Percentiles rank a stretch among this genome's conserved stretches.
phyloP scores from a whole-genome alignment of 1,140 invertebrate genomes.

The Maniola jurtina region DNA sequence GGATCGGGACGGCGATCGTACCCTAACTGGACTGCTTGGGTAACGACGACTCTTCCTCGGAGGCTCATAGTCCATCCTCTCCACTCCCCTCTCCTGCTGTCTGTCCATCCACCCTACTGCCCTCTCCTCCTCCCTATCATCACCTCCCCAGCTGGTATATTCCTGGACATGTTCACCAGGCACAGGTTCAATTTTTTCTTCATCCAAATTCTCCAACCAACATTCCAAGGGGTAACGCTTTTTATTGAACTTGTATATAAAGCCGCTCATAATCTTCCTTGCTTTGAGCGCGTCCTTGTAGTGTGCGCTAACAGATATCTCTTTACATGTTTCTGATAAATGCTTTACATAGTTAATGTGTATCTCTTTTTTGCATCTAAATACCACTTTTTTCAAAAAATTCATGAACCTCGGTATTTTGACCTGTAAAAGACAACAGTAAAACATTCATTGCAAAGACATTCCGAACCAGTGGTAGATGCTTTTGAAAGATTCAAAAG shows the following conservation, averaged over 20 bases:
- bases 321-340: neutral
- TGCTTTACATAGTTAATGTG: neutral
- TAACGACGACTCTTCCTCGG: neutral
- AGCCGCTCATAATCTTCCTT: constrained; percentile 6
- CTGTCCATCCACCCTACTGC: neutral
- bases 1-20: neutral
- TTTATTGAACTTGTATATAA: neutral
- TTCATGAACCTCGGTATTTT: neutral
- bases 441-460: no score
- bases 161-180: neutral
- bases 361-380: neutral
- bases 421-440: neutral
- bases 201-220: neutral
- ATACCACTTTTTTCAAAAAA: neutral
- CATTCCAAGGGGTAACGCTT: constrained; percentile 4
- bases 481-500: no score
- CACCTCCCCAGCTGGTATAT: no score
- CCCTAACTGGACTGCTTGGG: neutral
- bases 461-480: no score
- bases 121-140: neutral
- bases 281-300: constrained; percentile 2
- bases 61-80: neutral
- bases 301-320: neutral
- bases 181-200: neutral
- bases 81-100: neutral